These are phyloP conservation scores for Orchesellides sinensis DNA, from an alignment of 2,888 invertebrate genomes.

Conservation along the genomic window DNA sequence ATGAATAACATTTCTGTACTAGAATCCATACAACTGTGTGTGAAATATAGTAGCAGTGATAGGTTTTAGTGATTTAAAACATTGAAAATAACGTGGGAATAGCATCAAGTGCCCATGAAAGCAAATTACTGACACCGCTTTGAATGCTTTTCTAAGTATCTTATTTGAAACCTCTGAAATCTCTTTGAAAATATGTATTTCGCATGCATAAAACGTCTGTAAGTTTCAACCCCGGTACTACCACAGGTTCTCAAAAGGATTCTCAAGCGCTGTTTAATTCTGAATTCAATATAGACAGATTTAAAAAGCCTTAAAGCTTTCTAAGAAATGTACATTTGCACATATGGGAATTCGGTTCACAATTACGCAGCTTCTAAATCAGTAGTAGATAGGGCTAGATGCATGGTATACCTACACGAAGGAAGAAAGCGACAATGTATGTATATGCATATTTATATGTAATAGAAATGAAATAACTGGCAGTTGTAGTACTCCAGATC, in stretches of 20 bases:
- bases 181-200: not conserved
- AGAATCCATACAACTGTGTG: not conserved
- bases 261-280: conserved; percentile 45
- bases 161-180: not conserved
- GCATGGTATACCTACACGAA: no score
- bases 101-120: conserved; percentile 50
- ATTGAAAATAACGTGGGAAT: conserved; percentile 61
- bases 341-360: not conserved
- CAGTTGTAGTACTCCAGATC: conserved; percentile 4
- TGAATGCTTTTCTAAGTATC: conserved; percentile 18
- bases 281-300: conserved; percentile 51
- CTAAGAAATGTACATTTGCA: no score
- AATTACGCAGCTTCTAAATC: no score
- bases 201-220: not conserved
- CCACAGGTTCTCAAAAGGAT: not conserved
- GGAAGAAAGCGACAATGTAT: not conserved
- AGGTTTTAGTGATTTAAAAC: conserved; percentile 49
- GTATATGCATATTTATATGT: no score
- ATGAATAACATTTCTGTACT: not conserved
- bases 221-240: conserved; percentile 11
- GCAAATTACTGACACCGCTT: conserved; percentile 42
- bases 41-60: conserved; percentile 4
- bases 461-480: not conserved
- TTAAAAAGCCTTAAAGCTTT: conserved; percentile 24
- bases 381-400: no score